A percentile compares a stretch with the other conserved stretches of the same genome.
Evolutionary conservation across 2,113 vertebrate genomes (phyloP).

Genomic region (Parus major): DNA sequence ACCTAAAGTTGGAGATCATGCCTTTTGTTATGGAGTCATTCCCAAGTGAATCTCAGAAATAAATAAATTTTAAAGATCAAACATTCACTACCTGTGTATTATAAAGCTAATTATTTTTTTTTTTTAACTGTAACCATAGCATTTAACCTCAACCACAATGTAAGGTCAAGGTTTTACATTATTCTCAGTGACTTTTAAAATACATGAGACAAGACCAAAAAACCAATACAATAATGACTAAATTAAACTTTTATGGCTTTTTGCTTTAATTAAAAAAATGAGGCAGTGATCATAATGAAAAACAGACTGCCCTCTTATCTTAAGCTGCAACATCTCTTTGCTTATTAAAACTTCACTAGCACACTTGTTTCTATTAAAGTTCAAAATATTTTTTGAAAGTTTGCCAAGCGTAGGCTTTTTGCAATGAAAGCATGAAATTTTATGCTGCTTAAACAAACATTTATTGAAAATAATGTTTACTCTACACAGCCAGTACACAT

Average conservation of each 20-base stretch:
- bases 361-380: neutral
- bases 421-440: neutral
- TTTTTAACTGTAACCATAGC: neutral
- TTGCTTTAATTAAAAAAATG: neutral
- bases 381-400: neutral
- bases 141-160: neutral
- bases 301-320: neutral
- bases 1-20: neutral
- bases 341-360: neutral
- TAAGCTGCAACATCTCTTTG: neutral
- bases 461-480: neutral
- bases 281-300: neutral
- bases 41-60: neutral
- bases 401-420: neutral
- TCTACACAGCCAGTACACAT: neutral
- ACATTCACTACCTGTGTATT: neutral
- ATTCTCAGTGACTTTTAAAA: neutral
- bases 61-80: neutral
- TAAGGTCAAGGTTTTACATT: neutral
- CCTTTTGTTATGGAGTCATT: neutral
- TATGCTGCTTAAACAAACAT: neutral
- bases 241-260: neutral
- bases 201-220: neutral
- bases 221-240: neutral
- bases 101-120: neutral